A percentile compares a stretch with the other conserved stretches of the same genome.
phyloP scores from a whole-genome alignment of 2,797 vertebrate species.

The Arnoldichthys spilopterus region DNA sequence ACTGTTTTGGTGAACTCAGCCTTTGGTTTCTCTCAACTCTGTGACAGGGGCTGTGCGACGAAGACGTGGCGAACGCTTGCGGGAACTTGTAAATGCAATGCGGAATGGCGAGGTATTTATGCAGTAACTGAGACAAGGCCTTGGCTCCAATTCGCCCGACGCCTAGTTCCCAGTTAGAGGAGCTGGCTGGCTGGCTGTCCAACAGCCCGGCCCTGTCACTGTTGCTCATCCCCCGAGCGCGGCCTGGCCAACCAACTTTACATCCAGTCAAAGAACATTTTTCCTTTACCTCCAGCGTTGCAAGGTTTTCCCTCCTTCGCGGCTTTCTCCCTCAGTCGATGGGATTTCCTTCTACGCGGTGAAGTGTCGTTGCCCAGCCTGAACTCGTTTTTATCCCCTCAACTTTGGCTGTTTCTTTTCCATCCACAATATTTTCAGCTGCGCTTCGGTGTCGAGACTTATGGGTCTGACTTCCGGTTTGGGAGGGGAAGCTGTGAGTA shows the following conservation, averaged over 20 bases:
- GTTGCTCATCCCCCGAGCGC: not conserved
- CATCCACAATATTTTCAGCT: slow-evolving; percentile 28
- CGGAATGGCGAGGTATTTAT: not conserved
- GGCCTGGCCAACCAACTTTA: not conserved
- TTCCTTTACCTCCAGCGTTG: slow-evolving; percentile 68
- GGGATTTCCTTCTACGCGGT: slow-evolving; percentile 68
- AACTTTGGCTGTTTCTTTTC: slow-evolving; percentile 41
- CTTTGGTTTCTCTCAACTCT: not conserved
- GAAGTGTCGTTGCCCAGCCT: slow-evolving; percentile 71
- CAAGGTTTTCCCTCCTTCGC: slow-evolving; percentile 56
- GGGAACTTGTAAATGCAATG: not conserved
- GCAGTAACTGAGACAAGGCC: not conserved
- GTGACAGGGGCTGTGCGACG: not conserved
- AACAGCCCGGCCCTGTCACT: not conserved
- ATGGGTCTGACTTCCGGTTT: slow-evolving; percentile 16
- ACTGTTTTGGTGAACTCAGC: no score
- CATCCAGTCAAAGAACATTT: slow-evolving; percentile 1
- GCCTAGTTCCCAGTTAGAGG: not conserved
- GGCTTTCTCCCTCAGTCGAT: slow-evolving; percentile 56
- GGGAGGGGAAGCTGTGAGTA: slow-evolving; percentile 17
- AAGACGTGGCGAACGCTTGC: not conserved
- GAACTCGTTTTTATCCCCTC: slow-evolving; percentile 42
- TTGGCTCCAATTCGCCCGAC: not conserved
- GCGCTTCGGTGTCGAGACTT: slow-evolving; percentile 3
- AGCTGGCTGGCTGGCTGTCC: not conserved